Evolutionary conservation across 1,140 invertebrate genomes (phyloP).

Genomic region (Maconellicoccus hirsutus): DNA sequence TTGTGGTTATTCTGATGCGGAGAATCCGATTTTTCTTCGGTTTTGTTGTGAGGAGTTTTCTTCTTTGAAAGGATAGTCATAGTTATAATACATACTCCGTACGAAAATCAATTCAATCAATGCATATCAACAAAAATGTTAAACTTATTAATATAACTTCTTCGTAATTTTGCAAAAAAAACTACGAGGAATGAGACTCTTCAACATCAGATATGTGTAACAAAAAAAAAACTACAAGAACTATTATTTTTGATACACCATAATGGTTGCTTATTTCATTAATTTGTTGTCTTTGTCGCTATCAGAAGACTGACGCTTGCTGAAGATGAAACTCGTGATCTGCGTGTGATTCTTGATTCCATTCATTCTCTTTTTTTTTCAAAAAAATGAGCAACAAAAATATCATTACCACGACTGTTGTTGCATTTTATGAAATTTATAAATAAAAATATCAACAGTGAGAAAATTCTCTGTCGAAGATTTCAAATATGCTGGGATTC

Average conservation of each 20-base stretch:
- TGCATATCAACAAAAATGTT: background rate
- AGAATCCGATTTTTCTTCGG: conserved; percentile 4
- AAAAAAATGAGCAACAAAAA: too few species aligned
- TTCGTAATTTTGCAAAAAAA: background rate
- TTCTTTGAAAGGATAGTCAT: conserved; percentile 1
- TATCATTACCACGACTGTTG: too few species aligned
- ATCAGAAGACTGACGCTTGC: too few species aligned
- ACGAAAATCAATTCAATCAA: background rate
- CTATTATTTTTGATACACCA: background rate
- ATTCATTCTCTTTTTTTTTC: too few species aligned
- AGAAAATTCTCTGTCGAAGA: too few species aligned
- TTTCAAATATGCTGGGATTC: too few species aligned
- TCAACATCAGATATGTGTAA: background rate
- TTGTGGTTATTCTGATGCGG: background rate
- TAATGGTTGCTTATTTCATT: background rate
- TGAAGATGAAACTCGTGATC: too few species aligned
- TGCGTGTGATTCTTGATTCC: too few species aligned
- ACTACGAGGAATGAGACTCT: background rate
- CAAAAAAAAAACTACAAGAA: background rate
- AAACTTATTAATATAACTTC: background rate
- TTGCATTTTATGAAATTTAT: too few species aligned
- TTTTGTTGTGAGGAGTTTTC: conserved; percentile 3
- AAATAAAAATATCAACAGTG: too few species aligned
- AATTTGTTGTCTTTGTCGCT: background rate
- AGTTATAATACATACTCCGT: conserved; percentile 3